A percentile compares a stretch with the other conserved stretches of the same genome.
phyloP scores from a whole-genome alignment of 2,113 vertebrate species.

The Tringa solitaria region DNA sequence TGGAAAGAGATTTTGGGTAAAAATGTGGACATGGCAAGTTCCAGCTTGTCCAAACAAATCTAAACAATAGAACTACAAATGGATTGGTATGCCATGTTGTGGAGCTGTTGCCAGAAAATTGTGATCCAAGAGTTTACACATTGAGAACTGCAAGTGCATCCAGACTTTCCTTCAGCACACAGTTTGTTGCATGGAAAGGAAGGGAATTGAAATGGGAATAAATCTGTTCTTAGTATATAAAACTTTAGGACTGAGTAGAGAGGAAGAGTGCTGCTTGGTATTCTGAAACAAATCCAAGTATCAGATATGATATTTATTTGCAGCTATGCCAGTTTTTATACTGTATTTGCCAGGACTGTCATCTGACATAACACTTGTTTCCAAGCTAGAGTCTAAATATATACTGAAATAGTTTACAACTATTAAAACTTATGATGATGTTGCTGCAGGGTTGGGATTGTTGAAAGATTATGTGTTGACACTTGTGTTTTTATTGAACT shows the following conservation, averaged over 20 bases:
- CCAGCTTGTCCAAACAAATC: not conserved
- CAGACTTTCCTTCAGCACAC: not conserved
- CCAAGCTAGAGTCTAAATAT: not conserved
- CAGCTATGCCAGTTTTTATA: not conserved
- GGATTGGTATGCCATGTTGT: not conserved
- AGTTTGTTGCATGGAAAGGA: not conserved
- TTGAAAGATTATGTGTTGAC: not conserved
- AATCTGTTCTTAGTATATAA: not conserved
- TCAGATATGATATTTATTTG: not conserved
- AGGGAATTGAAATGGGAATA: not conserved
- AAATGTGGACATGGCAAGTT: not conserved
- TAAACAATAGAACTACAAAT: not conserved
- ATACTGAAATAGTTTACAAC: not conserved
- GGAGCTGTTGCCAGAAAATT: not conserved
- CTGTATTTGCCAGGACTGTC: not conserved
- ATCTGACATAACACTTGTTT: not conserved
- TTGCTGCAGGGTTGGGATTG: not conserved
- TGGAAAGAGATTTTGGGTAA: not conserved
- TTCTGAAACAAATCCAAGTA: not conserved
- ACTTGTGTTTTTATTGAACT: not conserved
- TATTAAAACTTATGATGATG: not conserved
- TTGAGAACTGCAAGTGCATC: not conserved
- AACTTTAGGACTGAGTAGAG: not conserved
- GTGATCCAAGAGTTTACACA: not conserved
- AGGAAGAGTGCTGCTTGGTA: not conserved